phyloP scores from a whole-genome alignment of 2,113 vertebrate genomes.

The Entomyzon cyanotis region DNA sequence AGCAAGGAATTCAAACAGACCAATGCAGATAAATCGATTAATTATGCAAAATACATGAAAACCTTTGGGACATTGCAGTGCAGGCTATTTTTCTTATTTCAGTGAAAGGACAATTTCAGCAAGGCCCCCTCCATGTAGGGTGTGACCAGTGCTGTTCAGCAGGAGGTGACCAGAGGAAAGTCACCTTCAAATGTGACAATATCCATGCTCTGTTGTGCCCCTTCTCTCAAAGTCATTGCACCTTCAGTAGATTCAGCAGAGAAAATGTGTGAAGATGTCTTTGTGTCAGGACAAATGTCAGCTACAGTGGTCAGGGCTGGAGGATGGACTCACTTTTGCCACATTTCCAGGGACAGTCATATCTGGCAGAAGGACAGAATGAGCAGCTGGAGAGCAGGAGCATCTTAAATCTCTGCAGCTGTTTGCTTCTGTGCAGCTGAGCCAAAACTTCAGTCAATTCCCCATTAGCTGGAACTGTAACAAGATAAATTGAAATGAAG shows the following conservation, averaged over 20 bases:
- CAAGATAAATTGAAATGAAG: slow-evolving; percentile 34
- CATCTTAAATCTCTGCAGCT: slow-evolving; percentile 27
- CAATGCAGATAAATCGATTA: background rate
- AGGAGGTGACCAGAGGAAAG: background rate
- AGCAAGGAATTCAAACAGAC: background rate
- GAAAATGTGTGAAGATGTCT: background rate
- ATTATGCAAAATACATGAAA: background rate
- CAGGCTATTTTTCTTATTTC: background rate
- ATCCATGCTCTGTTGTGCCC: rapidly evolving
- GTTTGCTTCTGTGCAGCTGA: slow-evolving; percentile 25
- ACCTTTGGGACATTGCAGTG: background rate
- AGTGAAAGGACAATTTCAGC: background rate
- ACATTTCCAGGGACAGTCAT: background rate
- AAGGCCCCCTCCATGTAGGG: rapidly evolving
- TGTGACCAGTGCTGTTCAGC: background rate
- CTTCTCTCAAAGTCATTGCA: background rate
- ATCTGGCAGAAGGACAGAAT: background rate
- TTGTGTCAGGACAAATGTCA: background rate
- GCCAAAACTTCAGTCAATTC: slow-evolving; percentile 43
- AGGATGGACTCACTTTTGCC: background rate
- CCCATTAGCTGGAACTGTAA: slow-evolving; percentile 19
- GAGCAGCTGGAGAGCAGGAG: slow-evolving; percentile 45
- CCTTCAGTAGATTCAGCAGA: background rate
- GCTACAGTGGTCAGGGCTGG: rapidly evolving
- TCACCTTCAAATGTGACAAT: background rate